Evolutionary conservation across 2,888 invertebrate genomes (phyloP).

Genomic region (Notodromas monacha): DNA sequence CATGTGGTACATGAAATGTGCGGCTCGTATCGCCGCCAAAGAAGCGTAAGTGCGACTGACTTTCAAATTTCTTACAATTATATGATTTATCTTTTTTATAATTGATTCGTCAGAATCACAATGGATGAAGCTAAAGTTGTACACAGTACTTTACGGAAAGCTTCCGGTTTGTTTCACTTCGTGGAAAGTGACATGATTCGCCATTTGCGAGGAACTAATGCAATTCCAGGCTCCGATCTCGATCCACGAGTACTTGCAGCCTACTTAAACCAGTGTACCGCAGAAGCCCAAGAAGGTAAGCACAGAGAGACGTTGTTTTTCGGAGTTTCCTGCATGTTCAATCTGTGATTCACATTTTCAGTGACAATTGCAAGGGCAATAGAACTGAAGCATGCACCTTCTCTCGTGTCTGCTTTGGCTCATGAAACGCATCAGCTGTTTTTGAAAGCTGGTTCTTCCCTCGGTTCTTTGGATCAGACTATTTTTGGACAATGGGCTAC

Average conservation of each 20-base stretch:
- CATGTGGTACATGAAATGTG: slow-evolving; percentile 29
- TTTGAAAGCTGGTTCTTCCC: slow-evolving; percentile 21
- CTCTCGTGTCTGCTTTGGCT: slow-evolving; percentile 25
- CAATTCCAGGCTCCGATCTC: slow-evolving; percentile 22
- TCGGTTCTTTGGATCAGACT: slow-evolving; percentile 20
- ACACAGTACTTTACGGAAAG: slow-evolving; percentile 23
- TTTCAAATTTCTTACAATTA: too few species aligned
- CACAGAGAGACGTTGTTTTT: slow-evolving; percentile 4
- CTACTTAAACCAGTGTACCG: slow-evolving; percentile 26
- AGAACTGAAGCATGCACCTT: slow-evolving; percentile 25
- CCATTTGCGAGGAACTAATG: slow-evolving; percentile 14
- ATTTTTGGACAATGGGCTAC: slow-evolving; percentile 24
- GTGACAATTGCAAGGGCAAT: slow-evolving; percentile 28
- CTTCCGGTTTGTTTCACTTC: slow-evolving; percentile 25
- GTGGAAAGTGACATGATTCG: slow-evolving; percentile 17
- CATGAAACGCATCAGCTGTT: slow-evolving; percentile 27
- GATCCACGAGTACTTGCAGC: slow-evolving; percentile 24
- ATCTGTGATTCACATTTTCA: slow-evolving; percentile 13
- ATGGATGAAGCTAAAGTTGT: slow-evolving; percentile 24
- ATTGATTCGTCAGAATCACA: too few species aligned
- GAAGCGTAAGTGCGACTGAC: slow-evolving; percentile 23
- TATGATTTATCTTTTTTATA: too few species aligned
- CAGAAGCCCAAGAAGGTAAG: slow-evolving; percentile 28
- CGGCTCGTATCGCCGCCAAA: slow-evolving; percentile 24
- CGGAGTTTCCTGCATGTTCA: slow-evolving; percentile 6